Evolutionary conservation across 2,888 invertebrate species (phyloP), one percentile per base, ranked within the genome.

Genomic region (Cremastinae sp.): DNA sequence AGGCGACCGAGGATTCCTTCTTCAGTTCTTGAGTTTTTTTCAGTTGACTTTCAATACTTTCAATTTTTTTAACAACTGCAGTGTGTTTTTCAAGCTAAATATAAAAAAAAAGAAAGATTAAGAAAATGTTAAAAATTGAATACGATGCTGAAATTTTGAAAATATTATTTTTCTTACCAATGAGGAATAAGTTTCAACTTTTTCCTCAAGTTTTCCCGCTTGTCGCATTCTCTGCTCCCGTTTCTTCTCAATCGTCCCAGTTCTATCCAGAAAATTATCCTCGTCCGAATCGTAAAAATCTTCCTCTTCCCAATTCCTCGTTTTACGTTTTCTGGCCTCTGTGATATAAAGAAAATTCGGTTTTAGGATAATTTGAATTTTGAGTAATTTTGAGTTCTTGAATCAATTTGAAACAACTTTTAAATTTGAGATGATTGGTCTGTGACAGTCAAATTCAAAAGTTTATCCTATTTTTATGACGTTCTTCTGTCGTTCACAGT

Each of bases 261-360:
- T 99, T 78, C 99, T 92, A 89, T 99, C 99, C 65, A 97, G 92
- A 91, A 96, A 99, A 18, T 95, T 95, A 89, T 99, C 99, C 75
- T 99, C 99, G 85, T 99, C 98, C 0, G 96, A 96, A 82, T 96
- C 96, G 88, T 97, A 97, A 87, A 92, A 97, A 89, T 98, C 98
- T 85, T 98, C 96, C 1, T 96, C 96, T 84, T 94, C 93, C 93
- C 96, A 95, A 82, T 95, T 94, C 80, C 94, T 94, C 8, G 92
- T 90, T 88, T 96, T 96, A 0, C 95, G 92, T 72, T 96, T 95
- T n/a, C 94, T 93, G 0, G 95, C 94, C 88, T 97, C 96, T 96
- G 83, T 12, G 28, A 10, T 58, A 16, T 14, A 4, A 14, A 8
- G 12, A 34, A 56, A 14, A 36, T 45, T 51, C 38, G 10, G 22